These are phyloP conservation scores for Thecocarcelia acutangulata DNA, from an alignment of 2,888 invertebrate genomes.

Conservation along the genomic window DNA sequence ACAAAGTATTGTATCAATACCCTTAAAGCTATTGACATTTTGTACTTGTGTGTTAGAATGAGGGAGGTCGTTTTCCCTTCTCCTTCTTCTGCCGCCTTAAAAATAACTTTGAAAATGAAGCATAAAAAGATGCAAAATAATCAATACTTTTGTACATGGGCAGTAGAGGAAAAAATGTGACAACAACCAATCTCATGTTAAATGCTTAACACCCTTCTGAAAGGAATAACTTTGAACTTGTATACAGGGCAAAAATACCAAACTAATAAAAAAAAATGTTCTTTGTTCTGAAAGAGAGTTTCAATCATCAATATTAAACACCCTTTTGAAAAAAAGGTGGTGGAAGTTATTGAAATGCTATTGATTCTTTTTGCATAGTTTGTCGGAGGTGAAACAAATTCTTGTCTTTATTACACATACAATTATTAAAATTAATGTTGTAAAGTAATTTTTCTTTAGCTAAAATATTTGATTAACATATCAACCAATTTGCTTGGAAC, in stretches of 20 bases:
- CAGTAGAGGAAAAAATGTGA: background rate
- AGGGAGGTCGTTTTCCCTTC: background rate
- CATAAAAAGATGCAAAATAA: conserved; percentile 28
- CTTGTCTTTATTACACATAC: no score
- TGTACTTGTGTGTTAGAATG: background rate
- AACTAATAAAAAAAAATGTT: background rate
- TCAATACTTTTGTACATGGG: conserved; percentile 41
- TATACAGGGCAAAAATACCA: conserved; percentile 5
- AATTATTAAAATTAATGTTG: no score
- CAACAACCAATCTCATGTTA: background rate
- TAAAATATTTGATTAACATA: no score
- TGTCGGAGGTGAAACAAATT: conserved; percentile 3
- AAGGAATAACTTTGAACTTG: conserved; percentile 13
- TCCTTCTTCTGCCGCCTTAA: background rate
- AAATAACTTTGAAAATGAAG: conserved; percentile 5
- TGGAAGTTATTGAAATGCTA: conserved; percentile 24
- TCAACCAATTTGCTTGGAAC: no score
- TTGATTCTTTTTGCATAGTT: conserved; percentile 1
- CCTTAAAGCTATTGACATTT: conserved; percentile 46
- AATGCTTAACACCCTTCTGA: background rate
- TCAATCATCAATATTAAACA: conserved; percentile 11
- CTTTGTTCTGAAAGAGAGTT: conserved; percentile 19
- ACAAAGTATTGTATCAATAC: conserved; percentile 18
- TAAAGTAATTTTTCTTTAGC: no score
- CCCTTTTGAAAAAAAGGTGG: conserved; percentile 16